phyloP scores from a whole-genome alignment of 2,113 vertebrate genomes.

The Dendrocopos noguchii region DNA sequence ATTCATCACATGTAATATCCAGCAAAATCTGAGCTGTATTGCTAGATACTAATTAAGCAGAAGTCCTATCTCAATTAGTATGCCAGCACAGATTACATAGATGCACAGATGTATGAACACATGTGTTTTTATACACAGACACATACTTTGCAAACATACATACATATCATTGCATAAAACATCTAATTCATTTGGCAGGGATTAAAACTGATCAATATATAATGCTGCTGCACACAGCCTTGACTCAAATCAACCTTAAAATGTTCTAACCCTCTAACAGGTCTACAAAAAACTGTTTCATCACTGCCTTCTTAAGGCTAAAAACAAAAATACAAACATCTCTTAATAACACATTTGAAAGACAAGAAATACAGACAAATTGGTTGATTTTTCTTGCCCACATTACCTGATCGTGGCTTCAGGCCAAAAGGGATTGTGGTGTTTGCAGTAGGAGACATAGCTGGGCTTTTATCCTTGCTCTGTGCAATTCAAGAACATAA shows the following conservation, averaged over 20 bases:
- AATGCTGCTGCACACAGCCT: neutral
- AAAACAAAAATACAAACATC: neutral
- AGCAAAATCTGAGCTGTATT: neutral
- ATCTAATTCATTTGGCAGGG: neutral
- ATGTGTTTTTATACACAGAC: neutral
- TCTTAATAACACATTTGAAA: neutral
- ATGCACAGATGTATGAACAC: neutral
- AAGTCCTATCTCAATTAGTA: neutral
- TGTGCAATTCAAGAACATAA: conserved; percentile 66
- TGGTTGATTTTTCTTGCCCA: neutral
- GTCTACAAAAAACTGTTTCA: neutral
- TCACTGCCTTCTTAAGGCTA: neutral
- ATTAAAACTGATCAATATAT: neutral
- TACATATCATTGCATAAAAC: neutral
- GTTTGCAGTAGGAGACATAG: conserved; percentile 72
- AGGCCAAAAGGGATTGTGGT: conserved; percentile 84
- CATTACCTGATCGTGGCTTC: conserved; percentile 94
- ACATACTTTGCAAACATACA: neutral
- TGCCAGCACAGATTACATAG: neutral
- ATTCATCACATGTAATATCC: neutral
- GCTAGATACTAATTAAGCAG: neutral
- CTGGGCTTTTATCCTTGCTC: conserved; percentile 77
- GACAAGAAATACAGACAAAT: neutral
- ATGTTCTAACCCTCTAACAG: neutral
- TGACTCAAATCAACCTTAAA: neutral